Base-by-base conservation (phyloP, 2,888 invertebrate species). In the Caenorhabditis auriculariae region DNA sequence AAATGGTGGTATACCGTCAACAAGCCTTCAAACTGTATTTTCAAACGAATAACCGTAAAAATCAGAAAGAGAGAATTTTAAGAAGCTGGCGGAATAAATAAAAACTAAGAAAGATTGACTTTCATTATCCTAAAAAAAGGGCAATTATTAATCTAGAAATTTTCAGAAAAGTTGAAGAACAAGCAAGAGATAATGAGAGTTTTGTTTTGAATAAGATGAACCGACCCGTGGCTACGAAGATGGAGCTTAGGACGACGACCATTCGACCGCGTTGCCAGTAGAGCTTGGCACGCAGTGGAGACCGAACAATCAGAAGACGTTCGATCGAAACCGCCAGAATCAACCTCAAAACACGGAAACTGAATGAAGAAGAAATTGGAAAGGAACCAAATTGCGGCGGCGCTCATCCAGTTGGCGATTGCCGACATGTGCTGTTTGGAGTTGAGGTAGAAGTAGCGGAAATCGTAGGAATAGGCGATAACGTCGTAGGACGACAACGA, bases 251-350 rank as follows among this genome's bases (percentile, higher is more conserved):
- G 0, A 77, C 69, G 3, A 65, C 57, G 0, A 63, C 69, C 60
- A 75, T 66, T 37, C 64, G 54, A 4, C 67, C 64, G 26, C 69
- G 63, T 46, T 68, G 70, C 80, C 80, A 80, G 51, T 80, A 80
- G 28, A 69, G 63, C 45, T 78, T 74, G 1, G 80, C 72, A 9
- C 78, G 64, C 5, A 80, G 50, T 5, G 80, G 80, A 2, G 67
- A 64, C 0, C 75, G 59, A 4, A 80, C 67, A 4, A 79, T 77
- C 38, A 74, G 59, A 28, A 74, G 72, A 4, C 80, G 60, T 54
- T 80, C 80, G 5, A 79, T 65, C 2, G 77, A 78, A 5, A 80
- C 80, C 0, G 80, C 78, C 4, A 80, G 70, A 27, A 80, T 80
- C 12, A 80, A 56, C 74, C 78, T 76, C 47, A 48, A 72, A 57